phyloP scores from a whole-genome alignment of 2,888 invertebrate genomes.

The Hofmannophila pseudospretella region DNA sequence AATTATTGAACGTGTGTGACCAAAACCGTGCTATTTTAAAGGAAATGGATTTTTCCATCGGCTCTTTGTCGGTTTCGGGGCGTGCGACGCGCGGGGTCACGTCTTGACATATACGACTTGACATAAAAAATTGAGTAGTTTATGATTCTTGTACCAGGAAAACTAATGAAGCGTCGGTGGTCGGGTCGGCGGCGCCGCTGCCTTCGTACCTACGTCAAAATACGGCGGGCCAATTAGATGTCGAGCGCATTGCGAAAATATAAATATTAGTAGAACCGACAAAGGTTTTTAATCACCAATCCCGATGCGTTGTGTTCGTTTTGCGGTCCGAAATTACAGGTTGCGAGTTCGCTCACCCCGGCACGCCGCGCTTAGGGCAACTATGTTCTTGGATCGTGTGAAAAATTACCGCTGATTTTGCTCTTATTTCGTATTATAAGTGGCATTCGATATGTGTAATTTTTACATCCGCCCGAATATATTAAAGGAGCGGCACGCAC shows the following conservation, averaged over 20 bases:
- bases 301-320: constrained; percentile 70
- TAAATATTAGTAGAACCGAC: constrained; percentile 79
- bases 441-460: constrained; percentile 68
- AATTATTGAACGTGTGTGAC: constrained; percentile 11
- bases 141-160: constrained; percentile 71
- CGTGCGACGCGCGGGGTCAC: constrained; percentile 41
- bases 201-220: constrained; percentile 20
- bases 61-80: constrained; percentile 44
- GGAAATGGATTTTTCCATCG: constrained; percentile 48
- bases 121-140: constrained; percentile 61
- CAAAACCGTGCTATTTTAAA: constrained; percentile 21
- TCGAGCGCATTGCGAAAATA: constrained; percentile 75
- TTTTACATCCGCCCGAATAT: constrained; percentile 59
- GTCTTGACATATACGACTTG: constrained; percentile 53
- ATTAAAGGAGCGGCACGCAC: constrained; percentile 30
- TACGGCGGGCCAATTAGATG: constrained; percentile 72
- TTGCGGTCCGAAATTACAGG: constrained; percentile 78
- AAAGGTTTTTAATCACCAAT: constrained; percentile 78
- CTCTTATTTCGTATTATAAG: constrained; percentile 68
- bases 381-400: constrained; percentile 74
- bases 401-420: constrained; percentile 70
- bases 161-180: constrained; percentile 70
- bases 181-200: constrained; percentile 38
- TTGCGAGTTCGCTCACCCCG: constrained; percentile 74
- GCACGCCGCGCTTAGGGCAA: constrained; percentile 70